These are phyloP conservation scores for Brenthis daphne DNA, from an alignment of 2,888 invertebrate species.

Conservation along the genomic window DNA sequence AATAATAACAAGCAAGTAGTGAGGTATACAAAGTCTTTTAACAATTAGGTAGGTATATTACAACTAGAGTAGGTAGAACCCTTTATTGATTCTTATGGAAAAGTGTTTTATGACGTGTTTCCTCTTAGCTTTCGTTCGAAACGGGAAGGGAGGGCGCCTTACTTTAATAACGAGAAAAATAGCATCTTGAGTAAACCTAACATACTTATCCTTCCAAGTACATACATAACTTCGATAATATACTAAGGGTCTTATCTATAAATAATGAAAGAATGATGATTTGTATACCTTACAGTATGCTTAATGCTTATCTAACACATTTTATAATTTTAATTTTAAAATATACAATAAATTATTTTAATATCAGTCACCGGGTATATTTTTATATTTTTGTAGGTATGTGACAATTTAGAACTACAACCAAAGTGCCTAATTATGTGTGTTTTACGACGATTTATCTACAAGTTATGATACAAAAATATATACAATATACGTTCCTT, in stretches of 20 bases:
- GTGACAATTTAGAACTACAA: too few relatives aligned
- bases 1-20: neutral
- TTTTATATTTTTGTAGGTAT: neutral
- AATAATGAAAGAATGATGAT: neutral
- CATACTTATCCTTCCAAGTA: constrained; percentile 57
- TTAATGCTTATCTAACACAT: too few relatives aligned
- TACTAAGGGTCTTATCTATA: constrained; percentile 4
- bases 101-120: constrained; percentile 65
- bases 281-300: too few relatives aligned
- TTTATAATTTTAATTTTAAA: too few relatives aligned
- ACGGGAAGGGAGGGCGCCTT: constrained; percentile 71
- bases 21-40: neutral
- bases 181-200: constrained; percentile 63
- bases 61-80: constrained; percentile 16
- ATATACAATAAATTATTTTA: too few relatives aligned
- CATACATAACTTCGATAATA: constrained; percentile 35
- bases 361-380: neutral
- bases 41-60: neutral
- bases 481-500: constrained; percentile 24
- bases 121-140: constrained; percentile 66
- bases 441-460: neutral
- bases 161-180: constrained; percentile 79
- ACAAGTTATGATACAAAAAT: neutral
- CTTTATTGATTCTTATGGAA: constrained; percentile 38
- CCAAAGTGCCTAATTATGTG: too few relatives aligned